phyloP scores from a whole-genome alignment of 2,888 invertebrate species.

The Pandemis cinnamomeana region DNA sequence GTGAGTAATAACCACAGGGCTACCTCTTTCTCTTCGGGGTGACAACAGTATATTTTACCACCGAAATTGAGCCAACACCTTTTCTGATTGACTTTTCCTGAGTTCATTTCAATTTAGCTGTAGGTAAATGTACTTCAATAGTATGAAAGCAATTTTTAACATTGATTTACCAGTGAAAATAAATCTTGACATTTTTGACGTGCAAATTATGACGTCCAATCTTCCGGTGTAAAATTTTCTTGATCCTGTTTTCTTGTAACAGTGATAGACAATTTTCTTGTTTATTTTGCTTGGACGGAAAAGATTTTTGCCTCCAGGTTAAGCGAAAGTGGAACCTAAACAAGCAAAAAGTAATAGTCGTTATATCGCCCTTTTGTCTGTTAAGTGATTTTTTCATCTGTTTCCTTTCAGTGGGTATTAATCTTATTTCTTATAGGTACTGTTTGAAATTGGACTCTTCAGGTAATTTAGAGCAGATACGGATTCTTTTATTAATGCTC shows the following conservation, averaged over 20 bases:
- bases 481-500: background rate
- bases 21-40: background rate
- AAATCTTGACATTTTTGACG: background rate
- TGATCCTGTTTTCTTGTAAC: too few relatives aligned
- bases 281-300: background rate
- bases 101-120: background rate
- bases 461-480: background rate
- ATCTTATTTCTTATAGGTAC: background rate
- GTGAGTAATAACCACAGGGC: background rate
- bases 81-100: background rate
- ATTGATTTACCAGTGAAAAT: background rate
- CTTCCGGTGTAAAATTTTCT: too few relatives aligned
- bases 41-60: conserved; percentile 1
- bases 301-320: background rate
- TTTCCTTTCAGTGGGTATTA: background rate
- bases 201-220: background rate
- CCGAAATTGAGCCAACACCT: too few relatives aligned
- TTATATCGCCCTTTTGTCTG: background rate
- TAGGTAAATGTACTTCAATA: too few relatives aligned
- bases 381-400: background rate
- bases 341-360: conserved; percentile 2
- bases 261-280: background rate
- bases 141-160: background rate
- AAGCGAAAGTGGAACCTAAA: background rate
- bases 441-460: background rate